Percentiles rank a stretch among this genome's conserved stretches.
Conservation (phyloP, 2,888 invertebrate species). For the Alcis repandata region DNA sequence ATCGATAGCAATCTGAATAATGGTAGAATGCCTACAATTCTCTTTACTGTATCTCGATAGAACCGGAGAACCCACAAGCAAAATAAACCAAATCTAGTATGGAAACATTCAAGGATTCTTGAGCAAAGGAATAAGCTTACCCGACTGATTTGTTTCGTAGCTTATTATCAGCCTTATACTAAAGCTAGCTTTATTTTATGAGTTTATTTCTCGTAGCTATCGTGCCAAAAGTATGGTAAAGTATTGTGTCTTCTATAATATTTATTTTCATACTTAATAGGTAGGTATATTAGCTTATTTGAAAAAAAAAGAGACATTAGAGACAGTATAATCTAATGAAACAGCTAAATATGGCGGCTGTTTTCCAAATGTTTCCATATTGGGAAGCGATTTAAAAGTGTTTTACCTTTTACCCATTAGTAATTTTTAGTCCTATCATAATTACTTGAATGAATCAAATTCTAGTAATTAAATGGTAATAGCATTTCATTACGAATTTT, state of each 20-base stretch:
- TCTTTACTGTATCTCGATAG: constrained; percentile 1
- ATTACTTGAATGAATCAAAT: too few species aligned
- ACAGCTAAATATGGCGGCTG: too few species aligned
- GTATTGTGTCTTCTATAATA: not conserved
- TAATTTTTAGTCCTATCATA: too few species aligned
- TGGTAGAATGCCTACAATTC: constrained; percentile 11
- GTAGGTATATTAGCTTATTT: too few species aligned
- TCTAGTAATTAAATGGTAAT: too few species aligned
- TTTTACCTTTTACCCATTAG: too few species aligned
- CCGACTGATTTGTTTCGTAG: not conserved
- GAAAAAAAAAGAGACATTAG: too few species aligned
- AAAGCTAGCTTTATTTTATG: not conserved
- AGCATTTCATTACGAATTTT: too few species aligned
- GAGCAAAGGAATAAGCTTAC: not conserved
- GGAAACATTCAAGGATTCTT: not conserved
- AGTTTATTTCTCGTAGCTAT: not conserved
- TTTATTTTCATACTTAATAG: too few species aligned
- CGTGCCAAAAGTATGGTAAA: not conserved
- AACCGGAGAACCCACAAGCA: not conserved
- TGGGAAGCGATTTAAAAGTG: too few species aligned
- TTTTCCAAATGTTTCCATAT: too few species aligned
- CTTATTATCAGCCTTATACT: not conserved
- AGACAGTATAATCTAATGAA: too few species aligned
- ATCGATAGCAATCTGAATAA: constrained; percentile 21
- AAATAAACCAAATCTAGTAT: not conserved